Evolutionary conservation across 2,888 invertebrate species (phyloP).

Genomic region (Urechis unicinctus): DNA sequence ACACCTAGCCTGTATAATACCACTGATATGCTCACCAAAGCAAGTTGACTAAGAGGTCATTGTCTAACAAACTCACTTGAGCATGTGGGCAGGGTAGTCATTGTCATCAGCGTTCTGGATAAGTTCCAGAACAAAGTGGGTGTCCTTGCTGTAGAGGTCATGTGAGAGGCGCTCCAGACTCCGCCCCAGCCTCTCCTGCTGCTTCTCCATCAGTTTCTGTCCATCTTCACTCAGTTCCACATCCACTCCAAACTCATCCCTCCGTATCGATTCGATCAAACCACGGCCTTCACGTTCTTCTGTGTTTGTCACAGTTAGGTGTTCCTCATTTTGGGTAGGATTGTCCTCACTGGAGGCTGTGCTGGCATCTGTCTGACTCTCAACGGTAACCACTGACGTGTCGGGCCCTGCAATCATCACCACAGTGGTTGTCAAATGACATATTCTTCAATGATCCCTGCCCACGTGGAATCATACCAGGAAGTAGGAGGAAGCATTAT

Average conservation of each 20-base stretch:
- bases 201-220: slow-evolving; percentile 36
- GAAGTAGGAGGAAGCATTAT: not conserved
- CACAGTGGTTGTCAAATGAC: no score
- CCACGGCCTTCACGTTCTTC: not conserved
- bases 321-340: no score
- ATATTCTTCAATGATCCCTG: not conserved
- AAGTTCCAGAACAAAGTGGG: slow-evolving; percentile 50
- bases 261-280: slow-evolving; percentile 39
- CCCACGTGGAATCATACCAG: not conserved
- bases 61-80: slow-evolving; percentile 4
- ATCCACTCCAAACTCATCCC: slow-evolving; percentile 49
- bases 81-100: slow-evolving; percentile 28
- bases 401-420: no score
- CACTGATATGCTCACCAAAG: no score
- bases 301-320: not conserved
- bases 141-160: slow-evolving; percentile 39
- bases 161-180: slow-evolving; percentile 36
- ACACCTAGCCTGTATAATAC: no score
- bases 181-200: slow-evolving; percentile 43
- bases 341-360: not conserved
- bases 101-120: slow-evolving; percentile 52
- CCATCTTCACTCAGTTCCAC: slow-evolving; percentile 40
- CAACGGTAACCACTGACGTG: not conserved
- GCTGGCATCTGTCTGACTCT: not conserved
- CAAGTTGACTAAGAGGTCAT: no score